phyloP scores from a whole-genome alignment of 1,140 invertebrate species.

The Whitmania pigra region DNA sequence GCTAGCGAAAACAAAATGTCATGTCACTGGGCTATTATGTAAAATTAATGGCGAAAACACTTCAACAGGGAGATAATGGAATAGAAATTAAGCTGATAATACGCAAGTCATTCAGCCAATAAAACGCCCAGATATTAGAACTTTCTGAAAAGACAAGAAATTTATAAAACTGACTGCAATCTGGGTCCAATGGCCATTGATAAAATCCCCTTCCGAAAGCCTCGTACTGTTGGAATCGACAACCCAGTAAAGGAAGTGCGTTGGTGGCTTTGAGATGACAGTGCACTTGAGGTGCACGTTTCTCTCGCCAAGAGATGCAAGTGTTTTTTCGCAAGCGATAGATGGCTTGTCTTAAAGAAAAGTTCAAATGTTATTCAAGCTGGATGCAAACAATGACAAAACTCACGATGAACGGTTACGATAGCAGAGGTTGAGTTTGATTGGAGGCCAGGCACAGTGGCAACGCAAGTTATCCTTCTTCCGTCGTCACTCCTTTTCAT shows the following conservation, averaged over 20 bases:
- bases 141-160: too few relatives aligned
- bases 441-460: slow-evolving; percentile 12
- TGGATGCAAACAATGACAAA: slow-evolving; percentile 5
- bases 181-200: slow-evolving; percentile 9
- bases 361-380: neutral
- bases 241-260: neutral
- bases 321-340: slow-evolving; percentile 15
- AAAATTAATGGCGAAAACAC: too few relatives aligned
- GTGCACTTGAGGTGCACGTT: slow-evolving; percentile 19
- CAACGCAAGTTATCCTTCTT: neutral
- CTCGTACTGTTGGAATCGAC: slow-evolving; percentile 13
- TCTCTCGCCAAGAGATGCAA: slow-evolving; percentile 19
- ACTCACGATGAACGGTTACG: slow-evolving; percentile 3
- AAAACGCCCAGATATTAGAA: too few relatives aligned
- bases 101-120: too few relatives aligned
- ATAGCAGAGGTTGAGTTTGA: neutral
- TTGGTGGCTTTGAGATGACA: slow-evolving; percentile 3
- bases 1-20: too few relatives aligned
- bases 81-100: too few relatives aligned
- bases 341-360: slow-evolving; percentile 18
- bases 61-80: too few relatives aligned
- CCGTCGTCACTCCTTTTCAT: neutral
- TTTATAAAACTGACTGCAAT: slow-evolving; percentile 6
- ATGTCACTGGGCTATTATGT: too few relatives aligned
- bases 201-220: slow-evolving; percentile 1